These are phyloP conservation scores for Menidia beryllina DNA, from an alignment of 2,113 vertebrate species.

Conservation along the genomic window DNA sequence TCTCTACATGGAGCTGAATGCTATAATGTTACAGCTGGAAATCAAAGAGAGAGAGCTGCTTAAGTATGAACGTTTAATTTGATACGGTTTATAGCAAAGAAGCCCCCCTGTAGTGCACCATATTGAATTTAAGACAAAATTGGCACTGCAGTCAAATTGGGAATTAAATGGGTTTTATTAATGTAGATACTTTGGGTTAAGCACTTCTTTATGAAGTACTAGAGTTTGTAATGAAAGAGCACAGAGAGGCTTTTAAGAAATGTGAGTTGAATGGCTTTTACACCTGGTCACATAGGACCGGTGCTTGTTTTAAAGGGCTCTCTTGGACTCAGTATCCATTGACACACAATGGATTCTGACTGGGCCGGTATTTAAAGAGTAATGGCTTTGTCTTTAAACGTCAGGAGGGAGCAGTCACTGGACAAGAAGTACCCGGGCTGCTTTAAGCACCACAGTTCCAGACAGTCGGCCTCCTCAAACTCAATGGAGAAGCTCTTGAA, in stretches of 20 bases:
- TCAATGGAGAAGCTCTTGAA: constrained; percentile 97
- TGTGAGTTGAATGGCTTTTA: constrained; percentile 25
- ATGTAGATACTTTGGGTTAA: not conserved
- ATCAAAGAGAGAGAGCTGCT: constrained; percentile 96
- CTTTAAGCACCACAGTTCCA: constrained; percentile 88
- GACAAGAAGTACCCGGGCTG: constrained; percentile 93
- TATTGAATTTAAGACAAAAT: not conserved
- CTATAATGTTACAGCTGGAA: constrained; percentile 96
- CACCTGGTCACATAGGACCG: not conserved
- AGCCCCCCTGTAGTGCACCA: not conserved
- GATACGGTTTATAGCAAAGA: not conserved
- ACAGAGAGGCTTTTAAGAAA: constrained; percentile 5
- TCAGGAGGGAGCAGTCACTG: constrained; percentile 93
- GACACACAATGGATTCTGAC: no score
- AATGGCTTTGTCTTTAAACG: constrained; percentile 47
- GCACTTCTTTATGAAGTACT: not conserved
- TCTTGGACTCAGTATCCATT: not conserved
- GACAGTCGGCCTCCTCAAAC: constrained; percentile 88
- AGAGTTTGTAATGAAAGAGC: constrained; percentile 14
- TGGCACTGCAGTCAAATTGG: not conserved
- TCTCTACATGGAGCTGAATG: constrained; percentile 97
- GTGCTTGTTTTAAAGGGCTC: constrained; percentile 27
- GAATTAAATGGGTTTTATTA: constrained; percentile 7
- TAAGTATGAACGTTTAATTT: constrained; percentile 78
- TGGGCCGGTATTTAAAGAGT: constrained; percentile 17